Evolutionary conservation across 2,113 vertebrate species (phyloP).

Genomic region (Felis catus): F.catus_Fca126_mat1.0 CM031413.1:34642001-34642500

Average conservation of each 20-base stretch:
- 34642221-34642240: background rate
- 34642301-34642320: background rate
- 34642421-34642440: background rate
- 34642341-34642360: background rate
- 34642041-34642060: background rate
- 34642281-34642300: background rate
- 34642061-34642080: background rate
- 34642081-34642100: background rate
- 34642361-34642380: background rate
- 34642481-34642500: background rate
- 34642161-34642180: background rate
- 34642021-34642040: background rate
- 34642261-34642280: background rate
- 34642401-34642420: background rate
- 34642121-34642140: background rate
- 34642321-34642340: background rate
- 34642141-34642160: background rate
- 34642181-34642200: background rate
- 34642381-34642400: background rate
- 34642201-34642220: background rate
- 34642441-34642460: background rate
- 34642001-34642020: background rate
- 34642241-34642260: background rate
- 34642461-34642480: background rate
- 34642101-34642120: background rate